These are phyloP conservation scores for Eretmochelys imbricata DNA, from an alignment of 2,113 vertebrate genomes.

Conservation along the genomic window DNA sequence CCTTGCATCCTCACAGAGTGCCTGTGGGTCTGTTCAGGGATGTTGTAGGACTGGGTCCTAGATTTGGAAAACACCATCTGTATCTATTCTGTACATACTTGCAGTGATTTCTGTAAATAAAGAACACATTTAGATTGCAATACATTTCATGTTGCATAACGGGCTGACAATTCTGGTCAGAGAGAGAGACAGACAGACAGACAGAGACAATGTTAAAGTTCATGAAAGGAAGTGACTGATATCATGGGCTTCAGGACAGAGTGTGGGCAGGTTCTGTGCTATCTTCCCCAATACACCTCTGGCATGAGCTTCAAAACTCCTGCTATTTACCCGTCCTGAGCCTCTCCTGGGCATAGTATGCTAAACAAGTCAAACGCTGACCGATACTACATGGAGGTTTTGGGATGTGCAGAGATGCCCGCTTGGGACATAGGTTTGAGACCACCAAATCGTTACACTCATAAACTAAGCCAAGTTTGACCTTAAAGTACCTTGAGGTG, in stretches of 20 bases:
- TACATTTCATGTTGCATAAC: slow-evolving; percentile 20
- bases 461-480: not conserved
- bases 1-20: not conserved
- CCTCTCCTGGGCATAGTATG: not conserved
- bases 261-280: not conserved
- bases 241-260: not conserved
- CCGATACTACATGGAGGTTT: not conserved
- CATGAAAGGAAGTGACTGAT: slow-evolving; percentile 3
- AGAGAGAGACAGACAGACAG: not conserved
- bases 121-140: not conserved
- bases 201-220: not conserved
- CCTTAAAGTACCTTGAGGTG: not conserved
- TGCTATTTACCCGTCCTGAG: slow-evolving; percentile 2
- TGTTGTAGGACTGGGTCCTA: not conserved
- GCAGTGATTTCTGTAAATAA: not conserved
- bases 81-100: not conserved
- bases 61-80: not conserved
- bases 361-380: not conserved
- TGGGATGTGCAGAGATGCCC: not conserved
- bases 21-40: not conserved
- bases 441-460: not conserved
- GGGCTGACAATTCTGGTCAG: not conserved
- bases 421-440: not conserved
- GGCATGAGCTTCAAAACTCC: not conserved
- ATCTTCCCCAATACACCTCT: not conserved